Percentiles rank a stretch among this genome's conserved stretches.
phyloP scores from a whole-genome alignment of 2,888 invertebrate species.

The Dryococelus australis region DNA sequence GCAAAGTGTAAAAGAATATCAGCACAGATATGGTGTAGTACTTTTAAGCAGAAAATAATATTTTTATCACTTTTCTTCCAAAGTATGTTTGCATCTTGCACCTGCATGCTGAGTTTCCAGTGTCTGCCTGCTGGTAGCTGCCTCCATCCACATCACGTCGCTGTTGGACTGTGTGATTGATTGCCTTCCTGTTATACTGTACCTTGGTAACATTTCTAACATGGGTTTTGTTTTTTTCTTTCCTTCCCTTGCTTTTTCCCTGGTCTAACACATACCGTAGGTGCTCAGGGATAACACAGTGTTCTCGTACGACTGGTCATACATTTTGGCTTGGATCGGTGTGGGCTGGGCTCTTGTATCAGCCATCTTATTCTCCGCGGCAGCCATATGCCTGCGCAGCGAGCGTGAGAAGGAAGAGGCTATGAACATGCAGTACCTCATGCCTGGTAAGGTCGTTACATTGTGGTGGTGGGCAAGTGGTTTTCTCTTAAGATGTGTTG shows the following conservation, averaged over 20 bases:
- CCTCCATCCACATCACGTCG: not conserved
- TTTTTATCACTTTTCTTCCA: not conserved
- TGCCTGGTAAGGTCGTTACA: constrained; percentile 78
- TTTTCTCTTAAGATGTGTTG: too few species aligned
- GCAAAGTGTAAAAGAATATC: too few species aligned
- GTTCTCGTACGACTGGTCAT: constrained; percentile 95
- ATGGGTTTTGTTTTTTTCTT: constrained; percentile 44
- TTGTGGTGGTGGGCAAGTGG: not conserved
- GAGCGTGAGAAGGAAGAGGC: constrained; percentile 94
- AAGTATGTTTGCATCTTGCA: not conserved
- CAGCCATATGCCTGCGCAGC: constrained; percentile 92
- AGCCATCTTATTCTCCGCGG: constrained; percentile 91
- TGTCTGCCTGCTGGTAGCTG: not conserved
- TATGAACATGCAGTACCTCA: constrained; percentile 96
- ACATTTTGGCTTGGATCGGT: constrained; percentile 96
- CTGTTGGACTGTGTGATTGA: not conserved
- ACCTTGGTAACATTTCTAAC: constrained; percentile 19
- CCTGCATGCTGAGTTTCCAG: not conserved
- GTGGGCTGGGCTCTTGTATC: constrained; percentile 90
- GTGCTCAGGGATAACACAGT: constrained; percentile 85
- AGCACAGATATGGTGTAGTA: too few species aligned
- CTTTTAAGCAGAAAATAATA: too few species aligned
- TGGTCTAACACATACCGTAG: constrained; percentile 60
- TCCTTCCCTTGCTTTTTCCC: constrained; percentile 41
- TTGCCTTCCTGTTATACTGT: too few species aligned